A percentile compares a stretch with the other conserved stretches of the same genome.
phyloP scores from a whole-genome alignment of 2,888 invertebrate genomes.

The Phortica okadai region DNA sequence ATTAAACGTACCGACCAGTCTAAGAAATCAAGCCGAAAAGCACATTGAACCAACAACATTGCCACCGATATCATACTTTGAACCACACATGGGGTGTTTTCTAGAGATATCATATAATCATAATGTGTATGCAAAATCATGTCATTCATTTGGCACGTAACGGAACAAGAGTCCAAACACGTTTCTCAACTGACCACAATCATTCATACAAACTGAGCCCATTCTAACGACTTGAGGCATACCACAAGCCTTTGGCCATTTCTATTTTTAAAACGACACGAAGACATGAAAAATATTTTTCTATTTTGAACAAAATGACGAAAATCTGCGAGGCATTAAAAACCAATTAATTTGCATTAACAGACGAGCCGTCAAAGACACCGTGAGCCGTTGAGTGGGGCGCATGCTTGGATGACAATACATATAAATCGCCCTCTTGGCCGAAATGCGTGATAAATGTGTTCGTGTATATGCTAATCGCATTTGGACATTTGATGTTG shows the following conservation, averaged over 20 bases:
- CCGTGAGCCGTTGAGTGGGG: slow-evolving; percentile 56
- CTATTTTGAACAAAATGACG: neutral
- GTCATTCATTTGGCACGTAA: neutral
- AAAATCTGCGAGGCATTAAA: neutral
- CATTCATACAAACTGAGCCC: neutral
- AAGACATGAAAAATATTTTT: slow-evolving; percentile 4
- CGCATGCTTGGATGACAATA: too few relatives aligned
- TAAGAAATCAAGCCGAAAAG: too few relatives aligned
- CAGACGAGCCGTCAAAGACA: slow-evolving; percentile 28
- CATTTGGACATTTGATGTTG: neutral
- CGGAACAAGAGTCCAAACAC: neutral
- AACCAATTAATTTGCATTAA: slow-evolving; percentile 4
- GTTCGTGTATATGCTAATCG: neutral
- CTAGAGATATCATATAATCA: too few relatives aligned
- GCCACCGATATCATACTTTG: too few relatives aligned
- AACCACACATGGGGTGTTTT: too few relatives aligned
- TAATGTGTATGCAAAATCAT: neutral
- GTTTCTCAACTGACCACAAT: neutral
- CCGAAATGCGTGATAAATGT: neutral
- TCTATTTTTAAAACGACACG: neutral
- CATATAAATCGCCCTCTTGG: neutral
- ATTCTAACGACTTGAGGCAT: neutral
- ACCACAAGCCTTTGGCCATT: neutral
- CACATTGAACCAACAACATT: too few relatives aligned
- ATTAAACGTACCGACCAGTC: too few relatives aligned